phyloP scores from a whole-genome alignment of 2,888 invertebrate genomes.

The Ormyrus thymus region DNA sequence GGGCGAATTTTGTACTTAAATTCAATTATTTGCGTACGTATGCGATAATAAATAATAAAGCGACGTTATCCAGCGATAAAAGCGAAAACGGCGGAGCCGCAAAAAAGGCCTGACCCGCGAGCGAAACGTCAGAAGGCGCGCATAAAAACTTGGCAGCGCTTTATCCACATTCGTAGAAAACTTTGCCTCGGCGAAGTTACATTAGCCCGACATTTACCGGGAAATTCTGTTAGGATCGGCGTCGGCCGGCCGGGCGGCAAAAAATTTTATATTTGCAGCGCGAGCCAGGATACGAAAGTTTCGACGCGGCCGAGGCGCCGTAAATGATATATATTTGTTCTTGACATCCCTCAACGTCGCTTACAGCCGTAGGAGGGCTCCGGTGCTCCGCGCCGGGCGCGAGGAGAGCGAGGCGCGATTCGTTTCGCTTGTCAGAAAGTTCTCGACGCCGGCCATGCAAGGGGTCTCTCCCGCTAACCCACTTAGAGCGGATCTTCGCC shows the following conservation, averaged over 20 bases:
- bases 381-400: too few species aligned
- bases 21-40: background rate
- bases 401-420: conserved; percentile 26
- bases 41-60: background rate
- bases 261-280: conserved; percentile 17
- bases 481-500: conserved; percentile 37
- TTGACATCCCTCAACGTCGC: conserved; percentile 21
- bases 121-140: background rate
- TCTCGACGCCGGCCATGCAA: conserved; percentile 23
- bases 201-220: conserved; percentile 18
- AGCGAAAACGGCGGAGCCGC: background rate
- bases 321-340: conserved; percentile 39
- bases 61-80: background rate
- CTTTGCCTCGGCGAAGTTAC: background rate
- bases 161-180: background rate
- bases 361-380: background rate
- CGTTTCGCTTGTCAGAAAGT: conserved; percentile 50
- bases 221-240: background rate
- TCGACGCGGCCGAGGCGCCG: conserved; percentile 15
- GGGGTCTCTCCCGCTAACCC: conserved; percentile 39
- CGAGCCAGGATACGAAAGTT: conserved; percentile 36
- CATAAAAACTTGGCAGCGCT: background rate
- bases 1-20: too few species aligned
- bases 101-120: too few species aligned
- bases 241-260: background rate